Evolutionary conservation across 2,888 invertebrate species (phyloP), one percentile per base, ranked within the genome.

Genomic region (Adelognathus sp.): DNA sequence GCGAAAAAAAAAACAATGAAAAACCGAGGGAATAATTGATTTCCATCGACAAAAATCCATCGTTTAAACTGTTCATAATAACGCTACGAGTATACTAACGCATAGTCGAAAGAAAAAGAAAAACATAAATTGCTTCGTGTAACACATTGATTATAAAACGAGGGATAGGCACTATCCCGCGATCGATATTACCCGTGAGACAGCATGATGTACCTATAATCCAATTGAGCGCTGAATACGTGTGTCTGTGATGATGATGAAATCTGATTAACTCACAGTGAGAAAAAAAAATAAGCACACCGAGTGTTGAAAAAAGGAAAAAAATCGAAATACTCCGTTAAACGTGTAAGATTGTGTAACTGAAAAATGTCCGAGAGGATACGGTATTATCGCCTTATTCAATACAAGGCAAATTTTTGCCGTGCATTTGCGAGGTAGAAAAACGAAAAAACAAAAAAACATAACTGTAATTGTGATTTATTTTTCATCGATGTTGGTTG

Each of bases 401-500:
- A n/a, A 54, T 41, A 74, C 41, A n/a, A 9, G 27, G 58, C 31
- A 4, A 46, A 16, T 24, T 67, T 67, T 3, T n/a, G n/a, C 27
- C 61, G 46, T 31, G 46, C 24, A 60, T 50, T 44, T 27, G 41
- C 24, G 52, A 66, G 31, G 33, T 71, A 63, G 16, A 21, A 71
- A 74, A 46, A 72, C 61, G 69, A 63, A 16, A 16, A 52, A 21
- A 61, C 73, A 80, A 79, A 82, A 80, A 82, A 84, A 66, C n/a
- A n/a, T n/a, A n/a, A 82, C 67, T 73, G 81, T 85, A 83, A 88
- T 88, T 90, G 87, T 90, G 87, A 90, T 90, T 89, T 85, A 88
- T 88, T 89, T 88, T 88, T 84, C 88, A 88, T 89, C 87, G 85
- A 89, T 86, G 84, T 86, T 84, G 82, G 81, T 81, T 75, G 80